Base-by-base conservation (phyloP, 2,797 vertebrate genomes). In the Antrozous pallidus region DNA sequence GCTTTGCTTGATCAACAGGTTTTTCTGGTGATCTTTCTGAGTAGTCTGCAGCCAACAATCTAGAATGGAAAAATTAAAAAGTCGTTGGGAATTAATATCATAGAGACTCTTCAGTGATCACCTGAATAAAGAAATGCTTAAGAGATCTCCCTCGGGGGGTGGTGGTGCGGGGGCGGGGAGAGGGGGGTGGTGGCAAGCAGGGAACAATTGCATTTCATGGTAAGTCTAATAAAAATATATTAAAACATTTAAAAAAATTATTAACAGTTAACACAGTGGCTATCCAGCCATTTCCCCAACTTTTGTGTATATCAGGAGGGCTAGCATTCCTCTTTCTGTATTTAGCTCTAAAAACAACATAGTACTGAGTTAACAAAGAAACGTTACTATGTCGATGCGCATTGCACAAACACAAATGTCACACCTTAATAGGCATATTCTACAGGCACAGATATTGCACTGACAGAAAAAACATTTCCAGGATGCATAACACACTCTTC, bases 271-370 rank as follows among this genome's bases (percentile, higher is more conserved):
- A 69, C 16, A 8, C 31, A 51, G 17, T 47, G 42, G 10, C 13
- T 90, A 0, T 58, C 6, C 47, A 17, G 26, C 28, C 40, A 79
- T 90, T 93, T 88, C n/a, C 16, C 20, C 33, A 88, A 82, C 33
- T 4, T 93, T 14, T 74, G 28, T 77, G 20, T 78, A 49, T 58
- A 58, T 17, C 33, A 61, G 51, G 58, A 93, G 18, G 84, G 40
- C 26, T 20, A 61, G 20, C 11, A 40, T 45, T 82, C 77, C 8
- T 74, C 38, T 82, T 93, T 88, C 26, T 61, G 65, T 33, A 93
- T 63, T 95, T 93, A 94, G 17, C 18, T 67, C 85, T 88, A 38
- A 92, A 95, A 95, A 73, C 24, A 90, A 84, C 61, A 42, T 2
- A 80, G 84, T 17, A n/a, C 4, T 51, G 33, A 90, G 8, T 45